Conservation (phyloP, 2,797 vertebrate species). For the Acrossocheilus fasciatus region DNA sequence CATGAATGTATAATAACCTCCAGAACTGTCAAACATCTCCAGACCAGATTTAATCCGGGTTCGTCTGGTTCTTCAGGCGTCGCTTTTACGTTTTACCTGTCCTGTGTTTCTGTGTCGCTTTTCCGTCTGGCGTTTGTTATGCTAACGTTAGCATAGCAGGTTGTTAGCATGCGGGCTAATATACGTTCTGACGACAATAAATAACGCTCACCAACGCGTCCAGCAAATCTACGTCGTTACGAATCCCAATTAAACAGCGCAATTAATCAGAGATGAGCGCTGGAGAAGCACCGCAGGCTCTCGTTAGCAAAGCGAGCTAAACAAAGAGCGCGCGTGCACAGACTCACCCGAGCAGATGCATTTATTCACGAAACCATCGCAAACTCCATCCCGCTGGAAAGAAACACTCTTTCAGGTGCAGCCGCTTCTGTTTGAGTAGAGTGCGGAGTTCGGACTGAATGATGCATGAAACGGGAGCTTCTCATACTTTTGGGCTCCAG, state of each 20-base stretch:
- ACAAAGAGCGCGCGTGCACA: constrained; percentile 45
- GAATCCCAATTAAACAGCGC: neutral
- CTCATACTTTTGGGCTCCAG: constrained; percentile 40
- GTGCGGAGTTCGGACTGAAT: neutral
- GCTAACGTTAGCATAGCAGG: constrained; percentile 19
- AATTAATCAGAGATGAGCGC: neutral
- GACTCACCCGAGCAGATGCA: constrained; percentile 50
- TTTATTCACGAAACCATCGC: constrained; percentile 6
- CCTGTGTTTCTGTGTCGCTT: neutral
- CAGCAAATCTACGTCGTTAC: neutral
- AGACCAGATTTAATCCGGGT: neutral
- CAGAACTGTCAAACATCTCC: neutral
- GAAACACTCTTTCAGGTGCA: neutral
- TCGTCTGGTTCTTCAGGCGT: neutral
- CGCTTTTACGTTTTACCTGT: neutral
- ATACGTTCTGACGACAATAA: too few species aligned
- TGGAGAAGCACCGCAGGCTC: neutral
- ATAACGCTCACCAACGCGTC: neutral
- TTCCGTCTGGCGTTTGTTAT: constrained; percentile 1
- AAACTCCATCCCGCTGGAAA: constrained; percentile 29
- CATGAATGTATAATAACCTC: neutral
- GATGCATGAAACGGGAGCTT: constrained; percentile 21
- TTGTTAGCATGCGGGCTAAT: neutral
- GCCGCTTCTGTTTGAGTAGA: neutral
- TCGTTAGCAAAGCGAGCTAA: constrained; percentile 28